Conservation (phyloP, 2,888 invertebrate genomes). For the Tridacna gigas region DNA sequence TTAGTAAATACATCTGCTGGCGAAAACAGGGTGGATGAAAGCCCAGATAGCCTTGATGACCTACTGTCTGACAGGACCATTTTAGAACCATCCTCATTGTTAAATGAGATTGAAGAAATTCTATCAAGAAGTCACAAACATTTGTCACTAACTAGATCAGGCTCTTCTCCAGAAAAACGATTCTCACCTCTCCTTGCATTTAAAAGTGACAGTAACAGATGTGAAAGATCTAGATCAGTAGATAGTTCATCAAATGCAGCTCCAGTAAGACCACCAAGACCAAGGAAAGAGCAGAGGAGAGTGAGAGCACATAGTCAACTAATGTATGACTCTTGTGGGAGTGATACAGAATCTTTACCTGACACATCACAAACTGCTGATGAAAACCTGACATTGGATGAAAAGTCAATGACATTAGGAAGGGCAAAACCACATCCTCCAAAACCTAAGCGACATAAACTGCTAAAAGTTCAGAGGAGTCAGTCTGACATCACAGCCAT, state of each 20-base stretch:
- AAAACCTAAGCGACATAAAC: constrained; percentile 76
- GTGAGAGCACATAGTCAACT: constrained; percentile 50
- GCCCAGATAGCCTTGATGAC: constrained; percentile 51
- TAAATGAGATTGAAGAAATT: constrained; percentile 70
- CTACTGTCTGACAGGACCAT: constrained; percentile 51
- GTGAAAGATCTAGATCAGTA: constrained; percentile 54
- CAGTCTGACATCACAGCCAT: constrained; percentile 77
- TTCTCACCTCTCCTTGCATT: constrained; percentile 31
- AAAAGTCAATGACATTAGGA: constrained; percentile 53
- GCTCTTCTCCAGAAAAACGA: constrained; percentile 57
- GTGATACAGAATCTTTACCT: constrained; percentile 66
- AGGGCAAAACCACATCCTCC: constrained; percentile 73
- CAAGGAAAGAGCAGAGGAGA: constrained; percentile 67
- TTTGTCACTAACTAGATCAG: constrained; percentile 47
- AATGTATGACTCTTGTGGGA: constrained; percentile 60
- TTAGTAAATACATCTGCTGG: neutral
- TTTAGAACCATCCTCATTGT: constrained; percentile 64
- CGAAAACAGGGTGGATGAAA: neutral
- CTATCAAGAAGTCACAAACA: constrained; percentile 64
- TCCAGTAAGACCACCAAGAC: constrained; percentile 75
- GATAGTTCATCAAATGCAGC: constrained; percentile 41
- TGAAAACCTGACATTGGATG: constrained; percentile 29
- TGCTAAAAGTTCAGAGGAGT: constrained; percentile 74
- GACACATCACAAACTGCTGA: constrained; percentile 46
- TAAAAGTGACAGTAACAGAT: constrained; percentile 5